Evolutionary conservation across 2,888 invertebrate genomes (phyloP), one percentile per base, ranked within the genome.

Genomic region (Agonopterix subpropinquella): DNA sequence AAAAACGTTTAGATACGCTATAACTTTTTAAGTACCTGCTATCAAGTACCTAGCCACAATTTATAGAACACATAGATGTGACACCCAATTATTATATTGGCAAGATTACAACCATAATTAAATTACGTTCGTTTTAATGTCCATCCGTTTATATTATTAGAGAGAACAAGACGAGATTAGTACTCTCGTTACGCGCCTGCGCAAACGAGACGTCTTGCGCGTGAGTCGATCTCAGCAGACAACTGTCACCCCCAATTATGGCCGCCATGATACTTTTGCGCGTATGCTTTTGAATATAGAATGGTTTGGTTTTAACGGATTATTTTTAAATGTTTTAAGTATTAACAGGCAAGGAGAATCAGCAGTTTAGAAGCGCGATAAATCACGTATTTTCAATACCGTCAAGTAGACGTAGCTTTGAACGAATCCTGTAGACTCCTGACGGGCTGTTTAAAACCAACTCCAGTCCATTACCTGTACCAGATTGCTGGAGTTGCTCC

Each of bases 191-290:
- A 83, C 72, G 80, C 80, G 66, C 71, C 70, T 59, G 56, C 72
- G 77, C 80, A 77, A 80, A 81, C 76, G 70, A 78, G 77, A 65
- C 63, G 72, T 72, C 69, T 64, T 62, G 66, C 65, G 67, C 65
- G 63, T 64, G 66, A 70, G 68, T 66, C 65, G 61, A 8, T 10
- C 11, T 67, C 67, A 74, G 70, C 71, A 71, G 72, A 69, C 75
- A 78, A 79, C 84, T 86, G 86, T 87, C 86, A 82, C 58, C 76
- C 69, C 69, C 82, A 85, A 87, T 86, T 86, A 87, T 77, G 80
- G 77, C 74, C 57, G 77, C 77, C 77, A 77, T 75, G 84, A 85
- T 74, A 82, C 75, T 77, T 81, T 71, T 61, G 77, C 80, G 81
- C 83, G 76, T 60, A 80, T 78, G 83, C 75, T 77, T 79, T 81